phyloP scores from a whole-genome alignment of 2,797 vertebrate genomes.

The Hippocampus kuda region DNA sequence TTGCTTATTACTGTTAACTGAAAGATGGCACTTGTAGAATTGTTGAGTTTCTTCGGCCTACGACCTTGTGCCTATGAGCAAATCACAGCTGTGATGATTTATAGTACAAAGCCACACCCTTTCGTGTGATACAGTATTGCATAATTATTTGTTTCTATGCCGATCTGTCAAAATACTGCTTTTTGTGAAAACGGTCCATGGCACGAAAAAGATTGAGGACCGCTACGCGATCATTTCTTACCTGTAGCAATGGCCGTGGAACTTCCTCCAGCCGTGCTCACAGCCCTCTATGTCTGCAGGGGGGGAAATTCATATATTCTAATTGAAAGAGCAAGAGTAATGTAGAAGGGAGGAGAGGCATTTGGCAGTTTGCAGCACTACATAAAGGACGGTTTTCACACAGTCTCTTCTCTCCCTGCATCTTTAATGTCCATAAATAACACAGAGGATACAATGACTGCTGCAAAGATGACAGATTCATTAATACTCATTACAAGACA shows the following conservation, averaged over 20 bases:
- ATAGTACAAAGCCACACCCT: background rate
- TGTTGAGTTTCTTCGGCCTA: too few relatives aligned
- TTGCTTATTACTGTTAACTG: too few relatives aligned
- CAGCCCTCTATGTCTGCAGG: constrained; percentile 85
- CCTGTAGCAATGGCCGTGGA: constrained; percentile 93
- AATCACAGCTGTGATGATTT: background rate
- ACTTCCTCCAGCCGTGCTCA: constrained; percentile 91
- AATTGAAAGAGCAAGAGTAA: background rate
- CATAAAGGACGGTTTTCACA: constrained; percentile 42
- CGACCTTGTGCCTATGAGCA: background rate
- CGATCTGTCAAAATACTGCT: background rate
- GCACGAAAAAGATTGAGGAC: background rate
- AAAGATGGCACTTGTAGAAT: too few relatives aligned
- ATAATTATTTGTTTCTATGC: background rate
- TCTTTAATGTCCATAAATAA: constrained; percentile 62
- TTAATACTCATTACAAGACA: constrained; percentile 54
- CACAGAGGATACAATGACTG: constrained; percentile 47
- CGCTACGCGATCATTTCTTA: constrained; percentile 1
- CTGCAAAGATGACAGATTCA: constrained; percentile 54
- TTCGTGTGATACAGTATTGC: too few relatives aligned
- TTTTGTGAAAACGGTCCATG: too few relatives aligned
- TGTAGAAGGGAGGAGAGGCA: constrained; percentile 34
- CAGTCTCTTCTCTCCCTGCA: constrained; percentile 28
- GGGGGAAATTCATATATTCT: background rate
- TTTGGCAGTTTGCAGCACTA: constrained; percentile 28